These are phyloP conservation scores for Meda fulgida DNA, from an alignment of 2,797 vertebrate species.

Conservation along the genomic window DNA sequence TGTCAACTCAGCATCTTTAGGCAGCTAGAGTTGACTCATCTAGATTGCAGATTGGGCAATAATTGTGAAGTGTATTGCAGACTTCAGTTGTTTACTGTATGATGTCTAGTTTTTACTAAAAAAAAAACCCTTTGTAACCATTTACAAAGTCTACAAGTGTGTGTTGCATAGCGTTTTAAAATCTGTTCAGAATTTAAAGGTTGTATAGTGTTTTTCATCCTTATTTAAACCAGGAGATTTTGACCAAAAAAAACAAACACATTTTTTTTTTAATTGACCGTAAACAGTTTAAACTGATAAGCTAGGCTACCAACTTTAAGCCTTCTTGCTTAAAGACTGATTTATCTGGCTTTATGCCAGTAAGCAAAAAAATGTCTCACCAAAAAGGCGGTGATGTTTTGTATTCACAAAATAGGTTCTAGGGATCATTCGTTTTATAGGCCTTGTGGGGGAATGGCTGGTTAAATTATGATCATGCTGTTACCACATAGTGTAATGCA, in stretches of 20 bases:
- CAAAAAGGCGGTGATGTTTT: background rate
- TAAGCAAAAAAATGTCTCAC: background rate
- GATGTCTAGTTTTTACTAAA: background rate
- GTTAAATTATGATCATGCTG: conserved; percentile 25
- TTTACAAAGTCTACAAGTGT: background rate
- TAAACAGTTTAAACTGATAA: background rate
- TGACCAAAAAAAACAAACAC: background rate
- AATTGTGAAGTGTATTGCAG: background rate
- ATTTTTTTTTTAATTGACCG: background rate
- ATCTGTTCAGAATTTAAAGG: background rate
- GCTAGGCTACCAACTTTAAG: background rate
- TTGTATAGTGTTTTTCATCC: background rate
- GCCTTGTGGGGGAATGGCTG: background rate
- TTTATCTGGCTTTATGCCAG: background rate
- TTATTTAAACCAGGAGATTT: background rate
- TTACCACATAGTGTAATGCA: background rate
- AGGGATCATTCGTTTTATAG: conserved; percentile 8
- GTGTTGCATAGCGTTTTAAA: background rate
- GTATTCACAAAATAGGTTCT: background rate
- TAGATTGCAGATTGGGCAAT: background rate
- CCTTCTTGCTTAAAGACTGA: background rate
- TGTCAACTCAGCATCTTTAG: background rate
- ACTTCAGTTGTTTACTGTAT: background rate
- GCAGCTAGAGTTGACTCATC: background rate
- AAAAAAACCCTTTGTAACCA: background rate